A percentile compares a stretch with the other conserved stretches of the same genome.
These are phyloP conservation scores for Heliconius ethilla DNA, from an alignment of 2,888 invertebrate genomes.

Conservation along the genomic window DNA sequence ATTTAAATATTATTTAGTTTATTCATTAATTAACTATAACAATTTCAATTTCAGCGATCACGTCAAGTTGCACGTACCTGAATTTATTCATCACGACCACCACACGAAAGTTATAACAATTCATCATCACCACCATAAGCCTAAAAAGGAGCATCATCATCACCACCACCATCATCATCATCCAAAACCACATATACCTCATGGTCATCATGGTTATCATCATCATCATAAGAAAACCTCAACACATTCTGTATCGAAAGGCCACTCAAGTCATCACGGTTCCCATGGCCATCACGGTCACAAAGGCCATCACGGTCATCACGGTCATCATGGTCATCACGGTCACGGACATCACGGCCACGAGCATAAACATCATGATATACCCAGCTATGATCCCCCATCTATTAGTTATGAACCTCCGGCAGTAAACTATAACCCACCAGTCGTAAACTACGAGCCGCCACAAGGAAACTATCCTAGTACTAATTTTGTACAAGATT, in stretches of 20 bases:
- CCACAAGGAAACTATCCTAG: constrained; percentile 48
- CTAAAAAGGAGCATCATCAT: constrained; percentile 75
- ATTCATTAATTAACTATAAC: not conserved
- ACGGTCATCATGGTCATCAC: constrained; percentile 55
- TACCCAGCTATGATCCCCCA: constrained; percentile 49
- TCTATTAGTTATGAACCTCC: constrained; percentile 55
- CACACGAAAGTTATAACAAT: constrained; percentile 83
- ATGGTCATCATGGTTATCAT: constrained; percentile 60
- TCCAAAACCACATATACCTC: constrained; percentile 64
- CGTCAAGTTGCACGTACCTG: constrained; percentile 82
- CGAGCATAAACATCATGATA: constrained; percentile 60
- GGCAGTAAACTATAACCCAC: constrained; percentile 53
- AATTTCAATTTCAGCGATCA: constrained; percentile 77
- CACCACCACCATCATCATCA: constrained; percentile 78
- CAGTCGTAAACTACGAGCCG: constrained; percentile 44
- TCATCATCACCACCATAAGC: constrained; percentile 78
- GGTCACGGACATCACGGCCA: constrained; percentile 55
- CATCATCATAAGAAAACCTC: constrained; percentile 70
- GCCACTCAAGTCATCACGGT: constrained; percentile 52
- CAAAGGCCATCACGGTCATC: constrained; percentile 47
- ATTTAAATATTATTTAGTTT: not conserved
- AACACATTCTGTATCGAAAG: constrained; percentile 56
- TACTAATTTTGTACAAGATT: constrained; percentile 62
- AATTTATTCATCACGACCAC: constrained; percentile 82
- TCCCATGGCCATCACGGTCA: constrained; percentile 48